phyloP scores from a whole-genome alignment of 2,888 invertebrate genomes.

The Dione vanillae region DNA sequence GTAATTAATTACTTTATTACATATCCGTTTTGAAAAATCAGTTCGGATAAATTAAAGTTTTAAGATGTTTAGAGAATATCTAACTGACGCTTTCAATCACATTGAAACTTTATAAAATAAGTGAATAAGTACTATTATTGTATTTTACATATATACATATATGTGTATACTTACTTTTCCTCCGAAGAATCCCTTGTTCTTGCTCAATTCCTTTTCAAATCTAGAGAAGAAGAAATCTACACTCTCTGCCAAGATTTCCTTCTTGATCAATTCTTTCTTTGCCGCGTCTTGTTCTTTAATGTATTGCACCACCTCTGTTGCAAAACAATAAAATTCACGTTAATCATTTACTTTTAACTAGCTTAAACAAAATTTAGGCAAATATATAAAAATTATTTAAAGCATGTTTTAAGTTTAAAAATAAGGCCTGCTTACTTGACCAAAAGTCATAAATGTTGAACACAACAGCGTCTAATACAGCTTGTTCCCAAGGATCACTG shows the following conservation, averaged over 20 bases:
- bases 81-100: too few relatives aligned
- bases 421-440: slow-evolving; percentile 61
- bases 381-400: background rate
- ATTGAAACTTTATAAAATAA: too few relatives aligned
- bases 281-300: slow-evolving; percentile 56
- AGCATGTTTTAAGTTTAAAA: background rate
- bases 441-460: slow-evolving; percentile 78
- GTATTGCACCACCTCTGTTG: slow-evolving; percentile 57
- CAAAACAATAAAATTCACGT: background rate
- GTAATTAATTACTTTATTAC: too few relatives aligned
- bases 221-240: slow-evolving; percentile 66
- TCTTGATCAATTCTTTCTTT: slow-evolving; percentile 57
- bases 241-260: slow-evolving; percentile 58
- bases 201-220: slow-evolving; percentile 66
- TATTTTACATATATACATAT: background rate
- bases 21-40: too few relatives aligned
- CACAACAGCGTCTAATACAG: slow-evolving; percentile 73
- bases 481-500: slow-evolving; percentile 74
- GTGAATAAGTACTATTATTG: too few relatives aligned
- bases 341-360: background rate
- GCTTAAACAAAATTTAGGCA: background rate
- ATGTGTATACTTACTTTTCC: slow-evolving; percentile 59
- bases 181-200: slow-evolving; percentile 65
- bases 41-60: too few relatives aligned
- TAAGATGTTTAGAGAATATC: too few relatives aligned